phyloP scores from a whole-genome alignment of 2,113 vertebrate species.

The Xyrauchen texanus region DNA sequence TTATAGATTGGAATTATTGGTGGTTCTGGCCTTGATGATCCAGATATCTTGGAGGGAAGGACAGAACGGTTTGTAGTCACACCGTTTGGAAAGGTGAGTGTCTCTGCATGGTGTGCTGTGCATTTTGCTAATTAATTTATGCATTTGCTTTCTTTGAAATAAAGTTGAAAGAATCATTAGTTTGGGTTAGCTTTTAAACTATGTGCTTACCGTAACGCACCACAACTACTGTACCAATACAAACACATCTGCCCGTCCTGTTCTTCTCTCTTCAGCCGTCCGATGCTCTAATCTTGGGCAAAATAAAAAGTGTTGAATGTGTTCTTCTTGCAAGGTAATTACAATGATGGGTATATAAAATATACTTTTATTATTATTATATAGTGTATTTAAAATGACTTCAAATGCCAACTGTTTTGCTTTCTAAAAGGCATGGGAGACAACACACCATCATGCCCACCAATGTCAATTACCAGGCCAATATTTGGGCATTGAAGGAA shows the following conservation, averaged over 20 bases:
- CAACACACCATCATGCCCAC: constrained; percentile 93
- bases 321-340: constrained; percentile 92
- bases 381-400: not conserved
- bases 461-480: constrained; percentile 90
- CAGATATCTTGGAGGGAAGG: constrained; percentile 92
- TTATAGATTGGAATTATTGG: constrained; percentile 95
- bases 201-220: no score
- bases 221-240: not conserved
- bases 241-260: not conserved
- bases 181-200: no score
- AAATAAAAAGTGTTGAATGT: constrained; percentile 95
- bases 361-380: not conserved
- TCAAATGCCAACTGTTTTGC: not conserved
- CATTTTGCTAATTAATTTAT: not conserved
- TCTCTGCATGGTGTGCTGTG: not conserved
- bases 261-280: constrained; percentile 80
- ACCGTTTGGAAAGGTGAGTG: constrained; percentile 90
- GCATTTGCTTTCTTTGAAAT: no score
- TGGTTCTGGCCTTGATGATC: constrained; percentile 93
- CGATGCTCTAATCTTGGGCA: constrained; percentile 91
- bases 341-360: not conserved
- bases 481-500: constrained; percentile 92
- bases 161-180: no score
- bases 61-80: constrained; percentile 92
- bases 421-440: constrained; percentile 83